Conservation (phyloP, 2,888 invertebrate genomes). For the Piscicola geometra region DNA sequence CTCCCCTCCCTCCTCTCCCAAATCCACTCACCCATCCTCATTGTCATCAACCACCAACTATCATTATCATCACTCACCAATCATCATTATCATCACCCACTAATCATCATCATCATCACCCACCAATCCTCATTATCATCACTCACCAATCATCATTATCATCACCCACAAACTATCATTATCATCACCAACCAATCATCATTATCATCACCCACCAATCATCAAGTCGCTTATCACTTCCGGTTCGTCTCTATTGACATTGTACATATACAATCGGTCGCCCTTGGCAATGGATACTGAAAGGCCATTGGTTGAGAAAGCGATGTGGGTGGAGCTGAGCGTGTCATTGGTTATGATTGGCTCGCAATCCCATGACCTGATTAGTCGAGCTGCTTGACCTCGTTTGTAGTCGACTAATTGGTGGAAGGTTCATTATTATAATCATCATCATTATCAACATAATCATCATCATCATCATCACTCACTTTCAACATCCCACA, state of each 20-base stretch:
- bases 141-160: too few relatives aligned
- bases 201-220: constrained; percentile 50
- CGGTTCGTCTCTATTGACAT: constrained; percentile 63
- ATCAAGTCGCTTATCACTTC: constrained; percentile 67
- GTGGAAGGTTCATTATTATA: background rate
- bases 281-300: constrained; percentile 69
- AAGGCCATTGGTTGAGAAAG: constrained; percentile 74
- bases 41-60: background rate
- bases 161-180: too few relatives aligned
- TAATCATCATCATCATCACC: too few relatives aligned
- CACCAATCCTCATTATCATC: constrained; percentile 49
- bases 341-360: constrained; percentile 38
- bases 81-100: too few relatives aligned
- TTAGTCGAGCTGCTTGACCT: constrained; percentile 72
- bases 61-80: too few relatives aligned
- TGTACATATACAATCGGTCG: constrained; percentile 67
- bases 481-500: constrained; percentile 72
- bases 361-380: constrained; percentile 62
- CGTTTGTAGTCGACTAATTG: constrained; percentile 70
- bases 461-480: too few relatives aligned
- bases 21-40: background rate
- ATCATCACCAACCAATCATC: background rate
- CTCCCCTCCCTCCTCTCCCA: background rate
- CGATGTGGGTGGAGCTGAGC: constrained; percentile 60
- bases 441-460: constrained; percentile 1